phyloP scores from a whole-genome alignment of 2,113 vertebrate species.

The Halichoerus grypus region DNA sequence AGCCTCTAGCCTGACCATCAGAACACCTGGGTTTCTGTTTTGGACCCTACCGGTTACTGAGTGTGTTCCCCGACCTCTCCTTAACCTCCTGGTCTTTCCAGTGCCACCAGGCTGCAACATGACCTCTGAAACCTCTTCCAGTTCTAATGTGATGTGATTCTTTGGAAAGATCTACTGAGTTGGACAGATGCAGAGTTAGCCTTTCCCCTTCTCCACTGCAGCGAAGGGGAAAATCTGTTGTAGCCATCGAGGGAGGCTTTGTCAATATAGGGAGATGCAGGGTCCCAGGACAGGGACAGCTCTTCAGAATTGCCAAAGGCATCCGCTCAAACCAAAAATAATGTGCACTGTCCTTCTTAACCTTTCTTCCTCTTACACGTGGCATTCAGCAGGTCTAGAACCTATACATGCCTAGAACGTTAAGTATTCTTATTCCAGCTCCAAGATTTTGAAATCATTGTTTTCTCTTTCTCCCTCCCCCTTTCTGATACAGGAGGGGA shows the following conservation, averaged over 20 bases:
- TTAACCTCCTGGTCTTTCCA: background rate
- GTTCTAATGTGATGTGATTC: background rate
- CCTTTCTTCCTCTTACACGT: background rate
- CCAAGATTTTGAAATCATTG: conserved; percentile 31
- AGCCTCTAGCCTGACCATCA: background rate
- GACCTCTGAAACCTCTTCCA: background rate
- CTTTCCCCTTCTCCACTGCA: background rate
- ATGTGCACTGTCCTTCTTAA: background rate
- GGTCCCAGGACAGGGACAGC: background rate
- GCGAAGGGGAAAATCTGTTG: background rate
- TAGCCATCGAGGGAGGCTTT: background rate
- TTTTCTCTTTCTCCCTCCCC: background rate
- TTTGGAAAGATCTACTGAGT: background rate
- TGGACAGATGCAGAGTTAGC: background rate
- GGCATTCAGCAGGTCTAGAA: background rate
- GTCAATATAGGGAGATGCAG: background rate
- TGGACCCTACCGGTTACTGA: background rate
- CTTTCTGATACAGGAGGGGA: conserved; percentile 79
- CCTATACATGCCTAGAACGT: background rate
- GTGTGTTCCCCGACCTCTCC: background rate
- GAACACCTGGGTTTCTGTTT: background rate
- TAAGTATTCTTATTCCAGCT: background rate
- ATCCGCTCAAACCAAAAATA: background rate
- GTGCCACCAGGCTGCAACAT: background rate
- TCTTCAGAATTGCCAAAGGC: background rate